Percentiles rank a stretch among this genome's conserved stretches.
phyloP scores from a whole-genome alignment of 2,797 vertebrate species.

The Aeoliscus strigatus region DNA sequence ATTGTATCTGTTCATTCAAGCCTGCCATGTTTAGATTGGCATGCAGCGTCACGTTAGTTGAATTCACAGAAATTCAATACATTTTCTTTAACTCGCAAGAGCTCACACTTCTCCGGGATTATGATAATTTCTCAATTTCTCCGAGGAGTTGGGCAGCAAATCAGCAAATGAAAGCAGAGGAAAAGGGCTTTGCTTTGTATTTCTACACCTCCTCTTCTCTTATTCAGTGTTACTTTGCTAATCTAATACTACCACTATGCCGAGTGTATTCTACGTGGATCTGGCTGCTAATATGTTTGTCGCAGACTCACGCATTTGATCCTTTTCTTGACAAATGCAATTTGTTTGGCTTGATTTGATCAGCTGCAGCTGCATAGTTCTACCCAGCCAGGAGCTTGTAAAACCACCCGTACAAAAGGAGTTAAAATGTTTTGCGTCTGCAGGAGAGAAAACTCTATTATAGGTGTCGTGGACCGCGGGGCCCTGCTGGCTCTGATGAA shows the following conservation, averaged over 20 bases:
- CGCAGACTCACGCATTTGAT: slow-evolving; percentile 82
- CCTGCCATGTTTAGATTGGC: slow-evolving; percentile 38
- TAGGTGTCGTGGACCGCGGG: slow-evolving; percentile 82
- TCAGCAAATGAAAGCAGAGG: slow-evolving; percentile 19
- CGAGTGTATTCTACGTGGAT: slow-evolving; percentile 74
- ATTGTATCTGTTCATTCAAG: slow-evolving; percentile 31
- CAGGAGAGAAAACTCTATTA: slow-evolving; percentile 88
- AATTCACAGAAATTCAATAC: slow-evolving; percentile 49
- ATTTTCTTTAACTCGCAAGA: slow-evolving; percentile 22
- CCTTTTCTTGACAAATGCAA: slow-evolving; percentile 87
- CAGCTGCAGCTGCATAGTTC: slow-evolving; percentile 85
- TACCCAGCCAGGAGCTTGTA: slow-evolving; percentile 79
- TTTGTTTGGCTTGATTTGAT: slow-evolving; percentile 93
- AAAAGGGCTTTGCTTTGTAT: slow-evolving; percentile 59
- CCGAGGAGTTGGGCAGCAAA: slow-evolving; percentile 30
- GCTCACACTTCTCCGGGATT: slow-evolving; percentile 22
- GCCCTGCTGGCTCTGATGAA: slow-evolving; percentile 69
- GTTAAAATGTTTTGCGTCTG: slow-evolving; percentile 89
- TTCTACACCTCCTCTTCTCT: slow-evolving; percentile 52
- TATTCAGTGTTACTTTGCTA: slow-evolving; percentile 63
- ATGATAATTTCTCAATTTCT: slow-evolving; percentile 30
- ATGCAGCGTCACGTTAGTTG: slow-evolving; percentile 21
- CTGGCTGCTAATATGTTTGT: slow-evolving; percentile 88
- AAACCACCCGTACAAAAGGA: slow-evolving; percentile 82
- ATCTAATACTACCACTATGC: slow-evolving; percentile 72